phyloP scores from a whole-genome alignment of 2,888 invertebrate genomes.

The Conus canariensis region DNA sequence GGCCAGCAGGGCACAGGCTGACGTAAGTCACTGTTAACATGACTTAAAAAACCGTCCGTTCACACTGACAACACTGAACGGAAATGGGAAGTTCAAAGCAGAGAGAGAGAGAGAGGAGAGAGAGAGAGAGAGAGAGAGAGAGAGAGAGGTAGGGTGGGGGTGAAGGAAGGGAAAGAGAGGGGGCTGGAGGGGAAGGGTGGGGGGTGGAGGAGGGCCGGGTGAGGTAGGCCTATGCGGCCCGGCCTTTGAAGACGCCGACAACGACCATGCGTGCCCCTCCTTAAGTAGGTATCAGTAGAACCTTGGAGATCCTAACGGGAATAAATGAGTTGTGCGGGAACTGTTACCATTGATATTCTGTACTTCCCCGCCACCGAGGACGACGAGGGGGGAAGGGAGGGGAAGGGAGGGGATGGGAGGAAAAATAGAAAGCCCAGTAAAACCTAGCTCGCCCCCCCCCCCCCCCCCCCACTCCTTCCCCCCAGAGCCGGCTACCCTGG shows the following conservation, averaged over 20 bases:
- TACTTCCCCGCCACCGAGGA: conserved; percentile 10
- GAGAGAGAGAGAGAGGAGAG: conserved; percentile 20
- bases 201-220: not conserved
- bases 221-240: not conserved
- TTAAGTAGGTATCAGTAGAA: conserved; percentile 28
- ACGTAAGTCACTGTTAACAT: not conserved
- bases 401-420: not conserved
- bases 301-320: not conserved
- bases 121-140: conserved; percentile 15
- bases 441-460: not conserved
- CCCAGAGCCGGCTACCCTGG: not conserved
- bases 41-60: not conserved
- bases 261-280: not conserved
- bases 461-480: too few relatives aligned
- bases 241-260: conserved; percentile 19
- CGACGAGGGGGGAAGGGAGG: not conserved
- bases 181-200: not conserved
- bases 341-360: conserved; percentile 8
- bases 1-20: too few relatives aligned
- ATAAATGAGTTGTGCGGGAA: conserved; percentile 17
- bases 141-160: not conserved
- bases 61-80: not conserved
- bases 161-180: not conserved
- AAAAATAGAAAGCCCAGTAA: not conserved
- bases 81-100: not conserved